These are phyloP conservation scores for Copidosoma aretas DNA, from an alignment of 2,888 invertebrate genomes.

Conservation along the genomic window DNA sequence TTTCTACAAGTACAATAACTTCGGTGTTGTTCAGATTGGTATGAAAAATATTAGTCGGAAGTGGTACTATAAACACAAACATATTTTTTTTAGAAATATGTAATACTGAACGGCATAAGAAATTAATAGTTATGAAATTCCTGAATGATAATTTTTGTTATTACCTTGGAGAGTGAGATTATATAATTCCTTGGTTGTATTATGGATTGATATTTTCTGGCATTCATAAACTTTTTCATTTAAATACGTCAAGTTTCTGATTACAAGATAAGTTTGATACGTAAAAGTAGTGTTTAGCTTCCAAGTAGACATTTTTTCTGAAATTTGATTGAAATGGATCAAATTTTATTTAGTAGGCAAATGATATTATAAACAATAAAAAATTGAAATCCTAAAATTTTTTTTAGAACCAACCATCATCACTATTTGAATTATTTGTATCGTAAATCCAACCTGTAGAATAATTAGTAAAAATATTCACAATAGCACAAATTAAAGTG, in stretches of 20 bases:
- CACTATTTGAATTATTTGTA: slow-evolving; percentile 38
- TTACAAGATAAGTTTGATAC: slow-evolving; percentile 54
- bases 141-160: slow-evolving; percentile 22
- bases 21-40: slow-evolving; percentile 63
- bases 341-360: not conserved
- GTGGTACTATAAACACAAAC: slow-evolving; percentile 25
- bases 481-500: slow-evolving; percentile 68
- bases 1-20: slow-evolving; percentile 50
- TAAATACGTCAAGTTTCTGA: slow-evolving; percentile 52
- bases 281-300: slow-evolving; percentile 55
- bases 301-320: slow-evolving; percentile 41
- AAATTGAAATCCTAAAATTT: no score
- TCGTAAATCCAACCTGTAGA: slow-evolving; percentile 65
- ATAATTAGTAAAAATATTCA: slow-evolving; percentile 60
- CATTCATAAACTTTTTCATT: slow-evolving; percentile 56
- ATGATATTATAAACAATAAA: not conserved
- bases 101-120: not conserved
- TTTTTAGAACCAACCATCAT: slow-evolving; percentile 43
- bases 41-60: slow-evolving; percentile 53
- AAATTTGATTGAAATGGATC: slow-evolving; percentile 41
- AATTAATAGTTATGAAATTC: not conserved
- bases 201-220: slow-evolving; percentile 30
- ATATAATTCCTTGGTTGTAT: slow-evolving; percentile 28
- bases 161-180: slow-evolving; percentile 60
- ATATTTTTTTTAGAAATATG: not conserved